Percentiles rank a stretch among this genome's conserved stretches.
These are phyloP conservation scores for Luperina testacea DNA, from an alignment of 2,888 invertebrate species.

Conservation along the genomic window DNA sequence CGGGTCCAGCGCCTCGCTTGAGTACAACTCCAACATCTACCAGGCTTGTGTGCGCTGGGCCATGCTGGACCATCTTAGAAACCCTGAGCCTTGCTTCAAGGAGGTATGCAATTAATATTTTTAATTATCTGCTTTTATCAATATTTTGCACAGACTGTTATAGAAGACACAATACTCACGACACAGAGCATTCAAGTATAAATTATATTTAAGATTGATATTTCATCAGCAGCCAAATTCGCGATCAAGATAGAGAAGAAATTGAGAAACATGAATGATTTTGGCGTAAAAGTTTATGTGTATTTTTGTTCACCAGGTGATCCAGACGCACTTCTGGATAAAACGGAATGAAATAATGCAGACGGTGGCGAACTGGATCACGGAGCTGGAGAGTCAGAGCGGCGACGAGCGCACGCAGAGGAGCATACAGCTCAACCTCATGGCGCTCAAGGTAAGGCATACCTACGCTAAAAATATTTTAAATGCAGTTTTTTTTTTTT, in stretches of 20 bases:
- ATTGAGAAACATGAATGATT: neutral
- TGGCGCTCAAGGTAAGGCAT: constrained; percentile 90
- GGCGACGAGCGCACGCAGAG: constrained; percentile 94
- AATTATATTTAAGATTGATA: neutral
- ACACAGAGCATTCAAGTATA: neutral
- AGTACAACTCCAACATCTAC: constrained; percentile 98
- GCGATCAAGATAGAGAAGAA: neutral
- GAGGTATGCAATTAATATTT: constrained; percentile 89
- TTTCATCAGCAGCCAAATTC: neutral
- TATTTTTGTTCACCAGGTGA: constrained; percentile 90
- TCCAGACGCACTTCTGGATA: constrained; percentile 98
- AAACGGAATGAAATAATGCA: constrained; percentile 97
- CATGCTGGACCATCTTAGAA: constrained; percentile 97
- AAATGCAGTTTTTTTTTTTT: neutral
- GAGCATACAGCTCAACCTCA: constrained; percentile 93
- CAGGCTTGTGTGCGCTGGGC: constrained; percentile 99
- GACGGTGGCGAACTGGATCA: constrained; percentile 97
- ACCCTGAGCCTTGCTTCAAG: constrained; percentile 97
- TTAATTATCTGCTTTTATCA: neutral
- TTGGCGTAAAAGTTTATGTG: neutral
- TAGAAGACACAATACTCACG: neutral
- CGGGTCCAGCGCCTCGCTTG: constrained; percentile 96
- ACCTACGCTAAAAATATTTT: neutral
- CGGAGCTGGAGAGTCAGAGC: constrained; percentile 94
- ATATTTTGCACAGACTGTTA: neutral